These are phyloP conservation scores for Teleiodes luculella DNA, from an alignment of 2,888 invertebrate genomes.

Conservation along the genomic window DNA sequence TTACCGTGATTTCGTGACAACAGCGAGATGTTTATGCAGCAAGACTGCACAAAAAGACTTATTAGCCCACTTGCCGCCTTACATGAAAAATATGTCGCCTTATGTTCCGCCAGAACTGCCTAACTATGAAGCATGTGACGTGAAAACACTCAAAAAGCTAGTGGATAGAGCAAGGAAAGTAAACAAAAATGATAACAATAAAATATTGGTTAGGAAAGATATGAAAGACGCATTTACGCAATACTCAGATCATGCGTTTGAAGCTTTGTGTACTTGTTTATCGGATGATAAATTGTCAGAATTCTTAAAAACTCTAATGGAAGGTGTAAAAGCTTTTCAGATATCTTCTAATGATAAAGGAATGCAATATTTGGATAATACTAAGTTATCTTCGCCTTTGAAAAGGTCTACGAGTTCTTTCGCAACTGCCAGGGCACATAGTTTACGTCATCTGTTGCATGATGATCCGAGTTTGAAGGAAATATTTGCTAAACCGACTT, in stretches of 20 bases:
- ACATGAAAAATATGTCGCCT: slow-evolving; percentile 54
- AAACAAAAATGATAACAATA: slow-evolving; percentile 18
- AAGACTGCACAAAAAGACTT: slow-evolving; percentile 52
- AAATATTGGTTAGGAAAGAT: slow-evolving; percentile 26
- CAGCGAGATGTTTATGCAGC: slow-evolving; percentile 47
- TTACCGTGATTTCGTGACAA: slow-evolving; percentile 45
- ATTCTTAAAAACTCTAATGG: slow-evolving; percentile 29
- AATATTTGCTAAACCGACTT: too few relatives aligned
- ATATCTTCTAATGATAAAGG: neutral
- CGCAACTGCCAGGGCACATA: too few relatives aligned
- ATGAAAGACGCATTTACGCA: slow-evolving; percentile 47
- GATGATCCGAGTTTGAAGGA: too few relatives aligned
- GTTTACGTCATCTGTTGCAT: too few relatives aligned
- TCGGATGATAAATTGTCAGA: slow-evolving; percentile 45
- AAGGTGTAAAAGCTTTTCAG: neutral
- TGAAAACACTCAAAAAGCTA: slow-evolving; percentile 40
- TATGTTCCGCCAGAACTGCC: slow-evolving; percentile 47
- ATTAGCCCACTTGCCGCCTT: slow-evolving; percentile 53
- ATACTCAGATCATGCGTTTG: slow-evolving; percentile 48
- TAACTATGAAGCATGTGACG: slow-evolving; percentile 51
- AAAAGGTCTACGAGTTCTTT: too few relatives aligned
- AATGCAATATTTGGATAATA: too few relatives aligned
- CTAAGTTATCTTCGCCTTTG: too few relatives aligned
- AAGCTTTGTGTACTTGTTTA: slow-evolving; percentile 53
- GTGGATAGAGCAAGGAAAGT: slow-evolving; percentile 42